phyloP scores from a whole-genome alignment of 2,797 vertebrate species.

The Anabacerthia variegaticeps region DNA sequence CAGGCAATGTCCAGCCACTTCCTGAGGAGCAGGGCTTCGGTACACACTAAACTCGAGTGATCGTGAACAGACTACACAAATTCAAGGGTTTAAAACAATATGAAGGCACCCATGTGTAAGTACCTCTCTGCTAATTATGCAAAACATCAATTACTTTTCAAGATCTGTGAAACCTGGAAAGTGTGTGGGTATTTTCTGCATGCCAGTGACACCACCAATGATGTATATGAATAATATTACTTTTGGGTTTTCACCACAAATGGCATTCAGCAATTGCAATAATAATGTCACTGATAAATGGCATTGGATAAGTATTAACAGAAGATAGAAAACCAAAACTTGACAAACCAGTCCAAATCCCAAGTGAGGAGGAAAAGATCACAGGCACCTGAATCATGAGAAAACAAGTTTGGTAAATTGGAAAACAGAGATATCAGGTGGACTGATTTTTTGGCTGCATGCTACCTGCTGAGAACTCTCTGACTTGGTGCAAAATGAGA shows the following conservation, averaged over 20 bases:
- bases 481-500: not conserved
- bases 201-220: not conserved
- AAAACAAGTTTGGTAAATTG: not conserved
- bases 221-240: not conserved
- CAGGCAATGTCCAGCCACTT: not conserved
- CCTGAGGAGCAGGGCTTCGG: not conserved
- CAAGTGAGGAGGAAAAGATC: not conserved
- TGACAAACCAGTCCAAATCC: not conserved
- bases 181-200: not conserved
- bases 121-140: slow-evolving; percentile 12
- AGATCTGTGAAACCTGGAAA: not conserved
- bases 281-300: slow-evolving; percentile 21
- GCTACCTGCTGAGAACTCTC: not conserved
- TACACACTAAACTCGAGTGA: not conserved
- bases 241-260: slow-evolving; percentile 1
- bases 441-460: not conserved
- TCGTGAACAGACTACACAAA: not conserved
- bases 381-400: not conserved
- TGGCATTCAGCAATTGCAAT: not conserved
- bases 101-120: not conserved
- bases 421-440: not conserved
- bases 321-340: not conserved
- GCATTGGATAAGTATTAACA: not conserved
- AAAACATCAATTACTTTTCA: slow-evolving; percentile 11
- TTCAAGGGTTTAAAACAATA: not conserved